Base-by-base conservation (phyloP, 2,888 invertebrate genomes). In the Eupithecia tripunctaria region DNA sequence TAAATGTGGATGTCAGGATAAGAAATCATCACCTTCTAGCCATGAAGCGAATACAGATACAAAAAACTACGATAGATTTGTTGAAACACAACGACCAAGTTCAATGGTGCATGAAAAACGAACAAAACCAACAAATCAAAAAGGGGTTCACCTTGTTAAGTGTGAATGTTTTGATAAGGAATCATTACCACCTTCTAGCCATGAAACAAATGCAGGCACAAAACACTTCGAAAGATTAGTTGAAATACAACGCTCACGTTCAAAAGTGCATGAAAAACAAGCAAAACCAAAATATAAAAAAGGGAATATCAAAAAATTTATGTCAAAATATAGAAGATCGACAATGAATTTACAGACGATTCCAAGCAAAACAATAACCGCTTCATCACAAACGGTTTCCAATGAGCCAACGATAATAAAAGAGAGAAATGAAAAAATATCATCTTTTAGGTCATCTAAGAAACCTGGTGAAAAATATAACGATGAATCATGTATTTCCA, bases 351-450 rank as follows among this genome's bases (percentile, higher is more conserved):
- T n/a, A 47, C n/a, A 47, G 47, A 47, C n/a, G 7, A n/a, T 47
- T 18, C 7, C 47, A 47, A 47, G 47, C 47, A 47, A 18, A 47
- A 0, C 47, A 47, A 7, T 5, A 47, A n/a, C n/a, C 8, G n/a
- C n/a, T 47, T 47, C n/a, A 47, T 47, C n/a, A 47, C 47, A 47
- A 47, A 47, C 47, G n/a, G 47, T 47, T n/a, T n/a, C 47, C 47
- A 47, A 47, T 47, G 47, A 47, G 47, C 8, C n/a, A 5, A n/a
- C 47, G 47, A 47, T n/a, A 2, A 2, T 8, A 6, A 47, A 43
- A 1, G 18, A 43, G 43, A n/a, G 18, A 43, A 43, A 47, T 47
- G 18, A 47, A 47, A 47, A 8, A 47, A 47, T n/a, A 47, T n/a
- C n/a, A 47, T 47, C n/a, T 47, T 47, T 18, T n/a, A n/a, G 8